Evolutionary conservation across 1,140 invertebrate species (phyloP).

Genomic region (Atta cephalotes): DNA sequence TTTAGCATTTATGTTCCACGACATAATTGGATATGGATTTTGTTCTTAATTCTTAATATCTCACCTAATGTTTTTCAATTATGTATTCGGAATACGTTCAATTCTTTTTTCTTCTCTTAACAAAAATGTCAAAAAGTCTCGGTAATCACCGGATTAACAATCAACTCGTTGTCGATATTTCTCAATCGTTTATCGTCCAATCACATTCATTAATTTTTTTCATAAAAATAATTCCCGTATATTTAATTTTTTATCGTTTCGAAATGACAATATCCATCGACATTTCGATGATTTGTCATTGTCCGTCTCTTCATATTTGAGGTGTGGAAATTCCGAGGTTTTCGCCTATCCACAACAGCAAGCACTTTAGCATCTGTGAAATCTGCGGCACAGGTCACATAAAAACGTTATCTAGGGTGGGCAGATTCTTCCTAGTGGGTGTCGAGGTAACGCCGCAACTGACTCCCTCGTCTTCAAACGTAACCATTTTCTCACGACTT

Average conservation of each 20-base stretch:
- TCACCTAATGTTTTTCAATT: neutral
- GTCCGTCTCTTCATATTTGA: neutral
- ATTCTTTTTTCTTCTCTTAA: neutral
- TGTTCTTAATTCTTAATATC: slow-evolving; percentile 9
- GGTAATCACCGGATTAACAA: neutral
- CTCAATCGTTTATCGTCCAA: neutral
- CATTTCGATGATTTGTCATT: neutral
- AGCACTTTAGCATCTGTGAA: neutral
- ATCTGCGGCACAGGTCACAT: slow-evolving; percentile 86
- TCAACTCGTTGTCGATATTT: neutral
- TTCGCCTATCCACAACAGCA: neutral
- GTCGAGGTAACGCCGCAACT: slow-evolving; percentile 79
- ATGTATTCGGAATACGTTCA: neutral
- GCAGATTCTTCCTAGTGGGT: slow-evolving; percentile 82
- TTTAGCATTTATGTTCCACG: neutral
- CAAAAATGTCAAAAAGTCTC: neutral
- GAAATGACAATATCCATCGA: neutral
- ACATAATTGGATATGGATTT: neutral
- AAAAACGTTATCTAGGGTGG: slow-evolving; percentile 87
- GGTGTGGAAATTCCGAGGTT: neutral
- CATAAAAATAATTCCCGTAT: neutral
- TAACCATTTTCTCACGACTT: slow-evolving; percentile 92
- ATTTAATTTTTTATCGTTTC: neutral
- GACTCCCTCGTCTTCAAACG: slow-evolving; percentile 91
- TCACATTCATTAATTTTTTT: neutral